Evolutionary conservation across 2,888 invertebrate genomes (phyloP), one percentile per base, ranked within the genome.

Genomic region (Protonemura montana): DNA sequence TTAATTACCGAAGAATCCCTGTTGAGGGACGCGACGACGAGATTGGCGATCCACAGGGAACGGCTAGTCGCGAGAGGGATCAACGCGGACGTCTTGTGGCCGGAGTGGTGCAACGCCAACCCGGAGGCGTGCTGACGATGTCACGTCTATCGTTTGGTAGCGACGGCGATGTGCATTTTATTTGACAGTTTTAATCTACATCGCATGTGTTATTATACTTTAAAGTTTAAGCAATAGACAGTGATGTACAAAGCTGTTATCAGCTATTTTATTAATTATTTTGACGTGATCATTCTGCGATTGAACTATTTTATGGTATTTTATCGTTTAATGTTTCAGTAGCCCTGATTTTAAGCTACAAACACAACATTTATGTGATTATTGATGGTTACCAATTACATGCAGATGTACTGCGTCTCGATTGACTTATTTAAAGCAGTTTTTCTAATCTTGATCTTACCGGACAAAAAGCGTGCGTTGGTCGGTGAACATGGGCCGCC

Each of bases 61-160:
- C 88, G 90, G 6, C 87, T 90, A 59, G 89, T 90, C 25, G 88
- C 89, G 81, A 88, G 90, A 26, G 91, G 90, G 27, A 88, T 90
- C 59, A 83, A 87, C 7, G 89, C 90, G 0, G 90, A 90, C 85
- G 89, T 89, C 13, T 87, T 91, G 28, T 89, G 90, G 88, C 90
- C 90, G 0, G 88, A 90, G 86, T 91, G 90, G 90, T 90, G 90
- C 85, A 88, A 88, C 85, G 89, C 89, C 42, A 88, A 89, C 85
- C 89, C 95, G 42, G 94, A 95, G 89, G 94, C 94, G 91, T 95
- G 95, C 92, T 78, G 78, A 78, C 28, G 10, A 78, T 2, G 10
- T 78, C 5, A 13, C 76, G 76, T 77, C 5, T 77, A 26, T 77
- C 6, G 78, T 6, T 78, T 26, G 5, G 6, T 78, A 27, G 27